Evolutionary conservation across 2,797 vertebrate species (phyloP).

Genomic region (Acanthurus lineatus): DNA sequence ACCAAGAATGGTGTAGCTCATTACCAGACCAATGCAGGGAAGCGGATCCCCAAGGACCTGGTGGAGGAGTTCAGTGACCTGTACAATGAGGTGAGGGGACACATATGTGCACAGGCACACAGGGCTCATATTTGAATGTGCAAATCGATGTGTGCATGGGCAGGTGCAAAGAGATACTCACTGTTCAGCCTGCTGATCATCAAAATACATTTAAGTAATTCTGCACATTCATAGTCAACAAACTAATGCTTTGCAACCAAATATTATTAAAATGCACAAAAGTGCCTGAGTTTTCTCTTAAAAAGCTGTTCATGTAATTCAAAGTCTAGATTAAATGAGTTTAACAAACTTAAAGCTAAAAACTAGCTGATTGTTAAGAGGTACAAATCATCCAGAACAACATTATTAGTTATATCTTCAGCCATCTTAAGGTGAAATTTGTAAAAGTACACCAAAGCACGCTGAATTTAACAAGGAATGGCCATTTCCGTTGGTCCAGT

Average conservation of each 20-base stretch:
- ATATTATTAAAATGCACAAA: not conserved
- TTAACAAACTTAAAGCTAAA: not conserved
- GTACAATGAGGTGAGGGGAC: conserved; percentile 94
- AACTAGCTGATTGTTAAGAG: not conserved
- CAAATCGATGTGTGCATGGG: not conserved
- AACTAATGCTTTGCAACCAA: not conserved
- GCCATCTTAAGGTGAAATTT: no score
- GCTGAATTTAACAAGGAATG: not conserved
- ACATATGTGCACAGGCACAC: not conserved
- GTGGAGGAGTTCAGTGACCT: conserved; percentile 99
- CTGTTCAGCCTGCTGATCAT: conserved; percentile 10
- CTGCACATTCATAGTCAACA: not conserved
- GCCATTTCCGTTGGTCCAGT: not conserved
- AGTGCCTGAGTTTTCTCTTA: no score
- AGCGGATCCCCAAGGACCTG: conserved; percentile 97
- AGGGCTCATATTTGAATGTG: not conserved
- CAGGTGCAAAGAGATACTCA: conserved; percentile 6
- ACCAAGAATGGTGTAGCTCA: conserved; percentile 98
- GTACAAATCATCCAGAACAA: not conserved
- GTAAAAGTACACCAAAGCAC: not conserved
- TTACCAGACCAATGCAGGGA: conserved; percentile 95
- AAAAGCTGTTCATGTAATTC: no score
- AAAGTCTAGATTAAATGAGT: not conserved
- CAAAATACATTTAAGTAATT: not conserved
- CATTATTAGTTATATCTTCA: not conserved